phyloP scores from a whole-genome alignment of 2,797 vertebrate species.

The Carcharodon carcharias region DNA sequence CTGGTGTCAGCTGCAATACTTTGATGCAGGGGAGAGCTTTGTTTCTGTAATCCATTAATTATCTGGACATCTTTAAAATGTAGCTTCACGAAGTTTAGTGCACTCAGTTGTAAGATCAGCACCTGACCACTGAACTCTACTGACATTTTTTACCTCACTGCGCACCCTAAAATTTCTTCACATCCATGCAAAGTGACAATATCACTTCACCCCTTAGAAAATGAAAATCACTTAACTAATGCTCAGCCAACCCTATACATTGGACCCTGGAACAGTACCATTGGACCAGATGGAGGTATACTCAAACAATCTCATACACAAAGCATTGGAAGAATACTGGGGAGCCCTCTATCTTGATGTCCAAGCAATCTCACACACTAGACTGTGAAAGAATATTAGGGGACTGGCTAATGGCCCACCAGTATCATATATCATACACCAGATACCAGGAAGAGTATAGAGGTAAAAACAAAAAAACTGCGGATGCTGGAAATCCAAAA shows the following conservation, averaged over 20 bases:
- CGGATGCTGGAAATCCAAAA: no score
- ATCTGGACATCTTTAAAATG: background rate
- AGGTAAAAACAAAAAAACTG: no score
- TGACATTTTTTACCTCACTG: background rate
- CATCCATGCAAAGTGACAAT: background rate
- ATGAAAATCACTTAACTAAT: background rate
- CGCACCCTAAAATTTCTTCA: background rate
- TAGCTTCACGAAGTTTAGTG: background rate
- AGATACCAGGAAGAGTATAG: background rate
- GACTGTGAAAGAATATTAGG: background rate
- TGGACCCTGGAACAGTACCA: background rate
- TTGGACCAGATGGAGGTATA: background rate
- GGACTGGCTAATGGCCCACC: background rate
- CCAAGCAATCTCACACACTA: background rate
- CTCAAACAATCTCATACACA: background rate
- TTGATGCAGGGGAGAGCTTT: background rate
- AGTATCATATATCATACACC: background rate
- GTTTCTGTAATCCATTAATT: background rate
- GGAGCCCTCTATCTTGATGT: background rate
- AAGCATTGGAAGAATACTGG: background rate
- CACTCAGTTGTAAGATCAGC: background rate
- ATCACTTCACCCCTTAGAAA: background rate
- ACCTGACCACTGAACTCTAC: background rate
- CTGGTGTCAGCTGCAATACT: background rate
- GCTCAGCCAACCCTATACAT: background rate